These are phyloP conservation scores for Galeopterus variegatus DNA, from an alignment of 2,113 vertebrate species.

Conservation along the genomic window DNA sequence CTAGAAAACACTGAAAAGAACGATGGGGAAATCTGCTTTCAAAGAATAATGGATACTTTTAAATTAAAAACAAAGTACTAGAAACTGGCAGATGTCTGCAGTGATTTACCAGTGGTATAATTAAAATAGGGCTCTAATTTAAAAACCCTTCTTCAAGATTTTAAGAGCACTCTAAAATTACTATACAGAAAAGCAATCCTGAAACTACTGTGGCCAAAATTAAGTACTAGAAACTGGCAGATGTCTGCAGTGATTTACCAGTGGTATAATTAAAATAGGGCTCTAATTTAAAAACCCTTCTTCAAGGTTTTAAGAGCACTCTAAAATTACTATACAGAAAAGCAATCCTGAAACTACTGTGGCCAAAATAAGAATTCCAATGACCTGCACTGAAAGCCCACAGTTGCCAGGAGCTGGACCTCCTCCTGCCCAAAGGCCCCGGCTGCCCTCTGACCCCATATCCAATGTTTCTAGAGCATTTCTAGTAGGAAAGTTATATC, in stretches of 20 bases:
- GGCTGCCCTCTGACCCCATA: rapidly evolving
- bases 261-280: too few relatives aligned
- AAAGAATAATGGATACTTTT: background rate
- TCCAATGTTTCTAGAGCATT: background rate
- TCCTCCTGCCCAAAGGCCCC: too few relatives aligned
- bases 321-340: background rate
- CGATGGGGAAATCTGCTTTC: background rate
- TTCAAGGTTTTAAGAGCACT: background rate
- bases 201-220: background rate
- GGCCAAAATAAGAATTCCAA: background rate
- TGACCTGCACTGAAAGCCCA: rapidly evolving
- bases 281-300: background rate
- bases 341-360: background rate
- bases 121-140: background rate
- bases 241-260: background rate
- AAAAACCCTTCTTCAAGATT: background rate
- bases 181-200: background rate
- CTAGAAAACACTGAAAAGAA: background rate
- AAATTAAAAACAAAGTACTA: background rate
- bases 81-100: rapidly evolving
- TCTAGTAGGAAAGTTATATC: background rate
- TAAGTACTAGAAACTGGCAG: background rate
- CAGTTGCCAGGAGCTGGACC: background rate
- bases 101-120: background rate
- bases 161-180: background rate